A percentile compares a stretch with the other conserved stretches of the same genome.
phyloP scores from a whole-genome alignment of 2,888 invertebrate species.

The Muscina levida region DNA sequence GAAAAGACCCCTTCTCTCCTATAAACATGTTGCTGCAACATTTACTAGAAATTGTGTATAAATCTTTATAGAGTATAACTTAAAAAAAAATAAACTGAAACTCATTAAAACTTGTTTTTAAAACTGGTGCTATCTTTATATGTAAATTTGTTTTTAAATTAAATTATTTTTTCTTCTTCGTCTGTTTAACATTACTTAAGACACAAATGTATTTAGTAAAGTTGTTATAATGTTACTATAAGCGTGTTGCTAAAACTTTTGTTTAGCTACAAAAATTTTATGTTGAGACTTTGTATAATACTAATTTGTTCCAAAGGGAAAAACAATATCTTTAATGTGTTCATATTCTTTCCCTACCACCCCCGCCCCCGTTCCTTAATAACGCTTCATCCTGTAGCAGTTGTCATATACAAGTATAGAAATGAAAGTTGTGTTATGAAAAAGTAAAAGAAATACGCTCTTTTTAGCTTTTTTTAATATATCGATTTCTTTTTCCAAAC shows the following conservation, averaged over 20 bases:
- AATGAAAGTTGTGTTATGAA: too few relatives aligned
- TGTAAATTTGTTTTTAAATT: too few relatives aligned
- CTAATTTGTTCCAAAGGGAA: background rate
- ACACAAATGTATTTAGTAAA: too few relatives aligned
- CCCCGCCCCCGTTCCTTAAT: too few relatives aligned
- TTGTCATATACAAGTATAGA: too few relatives aligned
- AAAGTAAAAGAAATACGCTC: slow-evolving; percentile 45
- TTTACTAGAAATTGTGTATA: slow-evolving; percentile 61
- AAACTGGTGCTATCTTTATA: slow-evolving; percentile 6
- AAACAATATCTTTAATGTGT: slow-evolving; percentile 25
- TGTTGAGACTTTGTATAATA: background rate
- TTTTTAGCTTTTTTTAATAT: slow-evolving; percentile 56
- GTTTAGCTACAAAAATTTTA: background rate
- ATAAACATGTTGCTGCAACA: slow-evolving; percentile 66
- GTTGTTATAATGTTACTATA: too few relatives aligned
- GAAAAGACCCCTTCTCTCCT: too few relatives aligned
- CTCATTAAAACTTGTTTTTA: background rate
- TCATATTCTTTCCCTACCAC: background rate
- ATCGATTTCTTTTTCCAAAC: too few relatives aligned
- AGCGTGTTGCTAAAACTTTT: slow-evolving; percentile 13
- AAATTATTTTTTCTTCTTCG: background rate
- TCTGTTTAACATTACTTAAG: too few relatives aligned
- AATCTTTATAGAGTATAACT: slow-evolving; percentile 21
- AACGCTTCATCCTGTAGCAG: slow-evolving; percentile 61
- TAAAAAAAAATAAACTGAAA: too few relatives aligned